Conservation (phyloP, 2,888 invertebrate genomes). For the Dynastes maya region DNA sequence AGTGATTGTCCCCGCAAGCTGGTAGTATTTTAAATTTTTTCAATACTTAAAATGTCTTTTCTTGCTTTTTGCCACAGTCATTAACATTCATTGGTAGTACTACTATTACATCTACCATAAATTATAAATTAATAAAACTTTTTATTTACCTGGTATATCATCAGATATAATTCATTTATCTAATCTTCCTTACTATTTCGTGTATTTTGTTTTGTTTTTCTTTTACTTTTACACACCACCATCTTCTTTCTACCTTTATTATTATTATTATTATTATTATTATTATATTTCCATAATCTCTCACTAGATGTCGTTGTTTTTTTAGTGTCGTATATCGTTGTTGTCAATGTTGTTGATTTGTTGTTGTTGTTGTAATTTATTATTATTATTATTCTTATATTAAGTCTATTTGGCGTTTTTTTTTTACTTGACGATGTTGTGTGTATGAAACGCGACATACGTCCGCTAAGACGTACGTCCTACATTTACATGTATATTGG, state of each 20-base stretch:
- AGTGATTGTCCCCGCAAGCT: too few relatives aligned
- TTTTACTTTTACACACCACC: constrained; percentile 3
- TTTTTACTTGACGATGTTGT: not conserved
- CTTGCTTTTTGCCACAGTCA: too few relatives aligned
- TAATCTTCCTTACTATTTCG: not conserved
- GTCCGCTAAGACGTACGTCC: too few relatives aligned
- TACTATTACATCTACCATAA: too few relatives aligned
- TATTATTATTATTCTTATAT: constrained; percentile 5
- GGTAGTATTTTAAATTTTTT: too few relatives aligned
- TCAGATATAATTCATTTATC: not conserved
- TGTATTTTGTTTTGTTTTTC: not conserved
- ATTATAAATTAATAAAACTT: not conserved
- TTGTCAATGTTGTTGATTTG: constrained; percentile 36
- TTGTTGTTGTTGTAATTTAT: constrained; percentile 30
- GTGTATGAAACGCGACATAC: too few relatives aligned
- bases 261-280: not conserved
- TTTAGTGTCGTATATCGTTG: constrained; percentile 33
- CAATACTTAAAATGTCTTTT: too few relatives aligned
- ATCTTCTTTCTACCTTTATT: not conserved
- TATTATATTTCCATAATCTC: constrained; percentile 5
- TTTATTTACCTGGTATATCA: not conserved
- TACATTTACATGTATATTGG: too few relatives aligned
- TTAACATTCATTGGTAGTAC: too few relatives aligned
- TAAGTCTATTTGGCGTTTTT: constrained; percentile 10
- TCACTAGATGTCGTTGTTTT: constrained; percentile 31